Percentiles rank a stretch among this genome's conserved stretches.
phyloP scores from a whole-genome alignment of 1,140 invertebrate genomes.

The Drosophila aff. region DNA sequence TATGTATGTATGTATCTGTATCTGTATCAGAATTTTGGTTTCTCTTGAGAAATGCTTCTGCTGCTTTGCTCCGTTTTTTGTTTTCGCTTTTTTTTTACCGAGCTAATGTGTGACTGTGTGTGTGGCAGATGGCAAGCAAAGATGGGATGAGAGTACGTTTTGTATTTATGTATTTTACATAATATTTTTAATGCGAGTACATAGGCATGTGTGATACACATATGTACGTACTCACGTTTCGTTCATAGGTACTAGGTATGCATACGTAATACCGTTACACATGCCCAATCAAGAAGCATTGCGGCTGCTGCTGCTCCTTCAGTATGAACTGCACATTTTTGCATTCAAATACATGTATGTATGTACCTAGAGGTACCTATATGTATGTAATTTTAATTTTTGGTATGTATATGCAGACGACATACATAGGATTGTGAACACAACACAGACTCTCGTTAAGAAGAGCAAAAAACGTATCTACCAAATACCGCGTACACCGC shows the following conservation, averaged over 20 bases:
- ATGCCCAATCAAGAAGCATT: constrained; percentile 23
- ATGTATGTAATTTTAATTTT: constrained; percentile 35
- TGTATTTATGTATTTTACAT: constrained; percentile 33
- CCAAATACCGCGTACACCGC: not conserved
- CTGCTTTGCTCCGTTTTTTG: constrained; percentile 16
- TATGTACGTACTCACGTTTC: constrained; percentile 53
- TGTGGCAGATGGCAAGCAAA: constrained; percentile 5
- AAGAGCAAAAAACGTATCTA: not conserved
- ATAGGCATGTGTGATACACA: constrained; percentile 1
- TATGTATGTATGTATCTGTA: constrained; percentile 14
- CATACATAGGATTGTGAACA: constrained; percentile 19
- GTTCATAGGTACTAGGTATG: constrained; percentile 23
- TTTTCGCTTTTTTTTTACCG: constrained; percentile 35
- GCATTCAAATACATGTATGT: constrained; percentile 13
- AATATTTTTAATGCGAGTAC: constrained; percentile 31
- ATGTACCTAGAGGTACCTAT: constrained; percentile 4
- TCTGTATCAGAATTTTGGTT: constrained; percentile 31
- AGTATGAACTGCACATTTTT: constrained; percentile 42
- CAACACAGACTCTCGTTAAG: constrained; percentile 5
- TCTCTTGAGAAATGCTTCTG: constrained; percentile 32
- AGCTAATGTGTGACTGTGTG: constrained; percentile 11
- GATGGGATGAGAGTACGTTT: constrained; percentile 16
- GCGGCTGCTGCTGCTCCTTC: constrained; percentile 14
- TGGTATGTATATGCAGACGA: constrained; percentile 36
- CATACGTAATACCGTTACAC: constrained; percentile 20